phyloP scores from a whole-genome alignment of 2,888 invertebrate genomes.

The Danaus chrysippus region DNA sequence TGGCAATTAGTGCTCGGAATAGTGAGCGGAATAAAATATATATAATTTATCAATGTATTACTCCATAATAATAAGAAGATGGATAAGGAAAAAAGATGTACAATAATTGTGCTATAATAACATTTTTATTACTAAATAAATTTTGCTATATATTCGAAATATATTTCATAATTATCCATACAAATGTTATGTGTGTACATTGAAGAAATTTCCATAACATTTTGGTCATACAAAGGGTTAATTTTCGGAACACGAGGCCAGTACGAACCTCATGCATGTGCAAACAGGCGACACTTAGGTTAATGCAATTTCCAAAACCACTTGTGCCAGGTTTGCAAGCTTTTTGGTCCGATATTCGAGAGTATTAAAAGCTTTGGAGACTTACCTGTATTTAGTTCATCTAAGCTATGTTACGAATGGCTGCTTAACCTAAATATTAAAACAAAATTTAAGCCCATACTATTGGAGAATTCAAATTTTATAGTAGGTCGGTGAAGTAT shows the following conservation, averaged over 20 bases:
- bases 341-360: not conserved
- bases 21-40: too few species aligned
- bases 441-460: not conserved
- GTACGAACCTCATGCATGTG: conserved; percentile 13
- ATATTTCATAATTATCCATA: not conserved
- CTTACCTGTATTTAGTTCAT: not conserved
- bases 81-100: too few species aligned
- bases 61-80: too few species aligned
- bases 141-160: too few species aligned
- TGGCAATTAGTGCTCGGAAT: too few species aligned
- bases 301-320: conserved; percentile 23
- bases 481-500: too few species aligned
- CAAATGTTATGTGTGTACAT: not conserved
- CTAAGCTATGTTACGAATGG: not conserved
- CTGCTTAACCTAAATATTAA: not conserved
- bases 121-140: too few species aligned
- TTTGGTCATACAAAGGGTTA: not conserved
- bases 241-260: not conserved
- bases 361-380: conserved; percentile 2
- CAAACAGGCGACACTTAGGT: conserved; percentile 18
- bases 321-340: conserved; percentile 2
- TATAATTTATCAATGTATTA: too few species aligned
- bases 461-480: not conserved
- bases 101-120: too few species aligned
- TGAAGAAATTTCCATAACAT: conserved; percentile 7